Conservation (phyloP, 2,888 invertebrate species). For the Rhagonycha lutea region DNA sequence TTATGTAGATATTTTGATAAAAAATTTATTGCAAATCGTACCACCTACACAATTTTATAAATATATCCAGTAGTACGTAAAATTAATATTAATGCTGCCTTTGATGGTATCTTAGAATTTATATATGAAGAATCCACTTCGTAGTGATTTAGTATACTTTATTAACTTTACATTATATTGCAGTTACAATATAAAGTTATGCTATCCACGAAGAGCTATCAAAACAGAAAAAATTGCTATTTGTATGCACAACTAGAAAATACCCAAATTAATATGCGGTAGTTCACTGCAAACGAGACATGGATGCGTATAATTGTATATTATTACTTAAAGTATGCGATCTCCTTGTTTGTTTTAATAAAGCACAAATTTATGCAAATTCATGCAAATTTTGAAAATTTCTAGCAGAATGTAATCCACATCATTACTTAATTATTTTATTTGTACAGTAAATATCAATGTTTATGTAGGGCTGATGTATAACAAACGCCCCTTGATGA, state of each 20-base stretch:
- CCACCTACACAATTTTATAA: background rate
- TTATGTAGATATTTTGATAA: background rate
- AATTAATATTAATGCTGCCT: background rate
- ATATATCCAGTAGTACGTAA: background rate
- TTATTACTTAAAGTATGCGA: slow-evolving; percentile 17
- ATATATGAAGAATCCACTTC: background rate
- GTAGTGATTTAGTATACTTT: background rate
- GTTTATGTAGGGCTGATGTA: background rate
- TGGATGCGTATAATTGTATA: slow-evolving; percentile 24
- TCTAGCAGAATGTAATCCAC: background rate
- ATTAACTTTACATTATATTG: background rate
- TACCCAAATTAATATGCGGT: slow-evolving; percentile 15
- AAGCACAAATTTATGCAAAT: slow-evolving; percentile 12
- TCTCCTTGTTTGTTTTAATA: slow-evolving; percentile 18
- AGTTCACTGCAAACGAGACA: slow-evolving; percentile 17
- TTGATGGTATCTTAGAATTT: background rate
- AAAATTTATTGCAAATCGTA: background rate
- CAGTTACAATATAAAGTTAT: background rate
- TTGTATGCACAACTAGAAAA: slow-evolving; percentile 12
- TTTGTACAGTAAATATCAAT: background rate
- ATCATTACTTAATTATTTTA: slow-evolving; percentile 1
- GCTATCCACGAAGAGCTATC: slow-evolving; percentile 6
- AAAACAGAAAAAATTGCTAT: slow-evolving; percentile 6
- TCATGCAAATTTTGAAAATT: slow-evolving; percentile 3
- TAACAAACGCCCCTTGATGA: too few relatives aligned